These are phyloP conservation scores for Xylocampa areola DNA, from an alignment of 2,888 invertebrate species.

Conservation along the genomic window DNA sequence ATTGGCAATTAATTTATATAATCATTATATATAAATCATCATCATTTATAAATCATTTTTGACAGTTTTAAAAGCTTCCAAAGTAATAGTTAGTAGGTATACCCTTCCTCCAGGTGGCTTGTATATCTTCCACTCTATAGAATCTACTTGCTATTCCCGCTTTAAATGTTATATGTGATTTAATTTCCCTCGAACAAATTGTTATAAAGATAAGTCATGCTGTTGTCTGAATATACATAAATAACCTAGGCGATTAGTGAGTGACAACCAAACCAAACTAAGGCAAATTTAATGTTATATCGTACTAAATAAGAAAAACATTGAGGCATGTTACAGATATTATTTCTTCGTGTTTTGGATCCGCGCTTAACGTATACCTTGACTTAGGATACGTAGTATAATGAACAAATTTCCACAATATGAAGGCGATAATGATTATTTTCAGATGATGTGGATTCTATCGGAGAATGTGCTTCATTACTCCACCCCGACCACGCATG, in stretches of 20 bases:
- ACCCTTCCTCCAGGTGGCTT: too few species aligned
- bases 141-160: too few species aligned
- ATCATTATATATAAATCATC: too few species aligned
- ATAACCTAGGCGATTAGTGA: constrained; percentile 47
- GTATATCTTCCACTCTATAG: too few species aligned
- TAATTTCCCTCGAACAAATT: constrained; percentile 3
- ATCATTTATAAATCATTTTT: too few species aligned
- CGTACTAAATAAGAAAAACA: constrained; percentile 14
- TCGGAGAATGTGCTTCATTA: constrained; percentile 93
- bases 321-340: constrained; percentile 29
- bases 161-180: constrained; percentile 11
- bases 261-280: constrained; percentile 53
- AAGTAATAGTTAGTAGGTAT: too few species aligned
- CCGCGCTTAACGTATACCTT: constrained; percentile 61
- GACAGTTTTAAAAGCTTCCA: too few species aligned
- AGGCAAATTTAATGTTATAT: constrained; percentile 30
- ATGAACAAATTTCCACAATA: constrained; percentile 11
- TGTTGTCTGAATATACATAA: constrained; percentile 3
- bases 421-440: constrained; percentile 32
- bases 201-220: constrained; percentile 38
- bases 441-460: constrained; percentile 92
- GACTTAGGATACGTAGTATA: constrained; percentile 46
- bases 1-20: too few species aligned
- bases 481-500: constrained; percentile 97
- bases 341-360: constrained; percentile 50